A percentile compares a stretch with the other conserved stretches of the same genome.
phyloP scores from a whole-genome alignment of 1,140 invertebrate genomes.

The Pinna nobilis region DNA sequence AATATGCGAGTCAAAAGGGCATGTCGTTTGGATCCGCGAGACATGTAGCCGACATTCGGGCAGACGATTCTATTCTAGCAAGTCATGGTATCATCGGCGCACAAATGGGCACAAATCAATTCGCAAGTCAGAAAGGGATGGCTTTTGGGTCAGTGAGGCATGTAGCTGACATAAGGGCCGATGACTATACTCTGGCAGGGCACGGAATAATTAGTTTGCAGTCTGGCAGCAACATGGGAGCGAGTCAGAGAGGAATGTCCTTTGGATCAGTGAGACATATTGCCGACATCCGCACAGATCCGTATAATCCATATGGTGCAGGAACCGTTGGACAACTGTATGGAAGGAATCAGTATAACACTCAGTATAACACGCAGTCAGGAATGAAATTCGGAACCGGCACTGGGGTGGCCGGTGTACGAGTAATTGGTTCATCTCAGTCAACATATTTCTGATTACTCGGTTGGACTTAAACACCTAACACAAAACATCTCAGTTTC shows the following conservation, averaged over 20 bases:
- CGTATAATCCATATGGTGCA: constrained; percentile 80
- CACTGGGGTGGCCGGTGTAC: constrained; percentile 85
- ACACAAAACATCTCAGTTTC: too few relatives aligned
- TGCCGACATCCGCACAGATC: constrained; percentile 53
- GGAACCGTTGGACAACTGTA: constrained; percentile 91
- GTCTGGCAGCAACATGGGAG: constrained; percentile 81
- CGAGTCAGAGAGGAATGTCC: constrained; percentile 87
- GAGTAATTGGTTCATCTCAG: constrained; percentile 81
- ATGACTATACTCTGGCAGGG: constrained; percentile 42
- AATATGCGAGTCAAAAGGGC: constrained; percentile 79
- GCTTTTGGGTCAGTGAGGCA: constrained; percentile 79
- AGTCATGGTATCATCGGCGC: constrained; percentile 90
- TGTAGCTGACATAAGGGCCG: constrained; percentile 56
- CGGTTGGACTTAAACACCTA: too few relatives aligned
- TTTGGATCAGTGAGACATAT: constrained; percentile 95
- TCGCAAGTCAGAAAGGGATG: constrained; percentile 92
- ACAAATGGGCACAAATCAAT: constrained; percentile 94
- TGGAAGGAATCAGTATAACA: constrained; percentile 87
- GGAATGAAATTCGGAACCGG: constrained; percentile 91
- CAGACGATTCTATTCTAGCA: constrained; percentile 51
- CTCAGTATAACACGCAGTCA: constrained; percentile 78
- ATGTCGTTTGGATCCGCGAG: constrained; percentile 76
- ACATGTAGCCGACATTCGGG: constrained; percentile 61
- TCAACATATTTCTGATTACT: too few relatives aligned
- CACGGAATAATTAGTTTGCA: constrained; percentile 42